Conservation (phyloP, 1,140 invertebrate species). For the Bombus vancouverensis region DNA sequence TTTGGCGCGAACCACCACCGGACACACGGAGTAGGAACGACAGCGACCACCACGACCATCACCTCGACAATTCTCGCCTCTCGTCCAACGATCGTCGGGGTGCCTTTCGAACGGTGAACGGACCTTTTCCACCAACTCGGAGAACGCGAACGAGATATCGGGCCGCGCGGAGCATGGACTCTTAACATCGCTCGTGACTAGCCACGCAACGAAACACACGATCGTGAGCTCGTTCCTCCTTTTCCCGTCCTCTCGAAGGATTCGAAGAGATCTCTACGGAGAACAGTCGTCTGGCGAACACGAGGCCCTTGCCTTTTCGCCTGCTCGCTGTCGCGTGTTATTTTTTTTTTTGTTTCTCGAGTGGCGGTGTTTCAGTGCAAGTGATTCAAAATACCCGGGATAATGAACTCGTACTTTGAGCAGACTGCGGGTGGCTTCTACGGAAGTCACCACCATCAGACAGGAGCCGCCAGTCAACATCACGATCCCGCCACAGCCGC, state of each 20-base stretch:
- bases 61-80: background rate
- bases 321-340: background rate
- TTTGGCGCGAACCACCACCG: constrained; percentile 36
- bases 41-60: background rate
- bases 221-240: constrained; percentile 2
- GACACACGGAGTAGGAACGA: background rate
- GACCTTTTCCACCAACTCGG: background rate
- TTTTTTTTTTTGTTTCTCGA: constrained; percentile 54
- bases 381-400: constrained; percentile 77
- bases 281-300: background rate
- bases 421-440: constrained; percentile 93
- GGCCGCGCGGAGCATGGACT: constrained; percentile 49
- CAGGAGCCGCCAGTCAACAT: constrained; percentile 87
- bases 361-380: constrained; percentile 74
- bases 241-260: background rate
- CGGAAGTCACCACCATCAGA: constrained; percentile 92
- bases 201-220: background rate
- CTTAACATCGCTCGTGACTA: constrained; percentile 37
- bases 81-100: background rate
- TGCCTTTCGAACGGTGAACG: constrained; percentile 1
- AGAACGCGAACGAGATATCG: background rate
- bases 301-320: background rate
- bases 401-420: constrained; percentile 98
- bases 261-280: background rate
- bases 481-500: constrained; percentile 86